These are phyloP conservation scores for Microcebus murinus DNA, from an alignment of 2,113 vertebrate genomes.

Conservation along the genomic window DNA sequence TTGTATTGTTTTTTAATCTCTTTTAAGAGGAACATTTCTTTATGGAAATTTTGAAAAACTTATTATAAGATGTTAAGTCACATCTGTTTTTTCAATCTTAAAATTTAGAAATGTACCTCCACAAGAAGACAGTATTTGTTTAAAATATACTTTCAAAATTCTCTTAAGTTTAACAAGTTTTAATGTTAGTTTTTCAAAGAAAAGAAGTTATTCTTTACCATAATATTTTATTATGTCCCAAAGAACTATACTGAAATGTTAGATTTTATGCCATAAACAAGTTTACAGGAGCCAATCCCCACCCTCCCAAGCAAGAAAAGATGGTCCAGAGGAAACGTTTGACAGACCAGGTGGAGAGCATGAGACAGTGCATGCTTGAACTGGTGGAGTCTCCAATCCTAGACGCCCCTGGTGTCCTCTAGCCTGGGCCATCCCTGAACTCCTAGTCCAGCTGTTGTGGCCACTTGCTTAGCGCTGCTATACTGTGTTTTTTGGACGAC, in stretches of 20 bases:
- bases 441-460: neutral
- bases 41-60: neutral
- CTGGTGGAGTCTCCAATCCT: neutral
- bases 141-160: neutral
- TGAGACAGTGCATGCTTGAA: neutral
- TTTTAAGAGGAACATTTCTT: neutral
- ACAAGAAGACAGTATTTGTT: neutral
- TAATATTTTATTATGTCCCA: neutral
- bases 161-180: slow-evolving; percentile 8
- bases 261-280: slow-evolving; percentile 45
- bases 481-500: neutral
- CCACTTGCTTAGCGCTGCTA: neutral
- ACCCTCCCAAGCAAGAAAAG: neutral
- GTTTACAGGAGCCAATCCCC: neutral
- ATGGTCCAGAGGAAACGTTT: neutral
- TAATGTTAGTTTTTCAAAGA: neutral
- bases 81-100: slow-evolving; percentile 6
- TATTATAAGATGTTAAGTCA: neutral
- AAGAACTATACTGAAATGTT: slow-evolving; percentile 23
- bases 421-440: neutral
- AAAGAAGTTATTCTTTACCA: neutral
- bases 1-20: neutral
- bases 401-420: neutral
- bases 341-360: neutral
- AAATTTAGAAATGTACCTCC: neutral